Percentiles rank a stretch among this genome's conserved stretches.
Evolutionary conservation across 1,140 invertebrate genomes (phyloP).

Genomic region (Drosophila sechellia): DNA sequence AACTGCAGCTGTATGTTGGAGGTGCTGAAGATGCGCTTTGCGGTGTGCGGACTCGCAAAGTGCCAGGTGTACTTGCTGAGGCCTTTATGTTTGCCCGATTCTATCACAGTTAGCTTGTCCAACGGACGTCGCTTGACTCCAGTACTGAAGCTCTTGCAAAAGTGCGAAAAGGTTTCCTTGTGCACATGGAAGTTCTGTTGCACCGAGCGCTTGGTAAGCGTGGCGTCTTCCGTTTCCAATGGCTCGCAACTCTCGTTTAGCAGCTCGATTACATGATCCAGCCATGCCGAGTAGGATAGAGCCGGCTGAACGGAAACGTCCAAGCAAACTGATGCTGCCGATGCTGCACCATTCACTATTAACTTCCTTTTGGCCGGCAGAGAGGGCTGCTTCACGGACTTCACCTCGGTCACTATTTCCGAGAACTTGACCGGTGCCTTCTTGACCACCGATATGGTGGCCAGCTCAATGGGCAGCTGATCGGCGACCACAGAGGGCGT

Average conservation of each 20-base stretch:
- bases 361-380: conserved; percentile 65
- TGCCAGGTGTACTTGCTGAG: conserved; percentile 74
- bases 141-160: conserved; percentile 69
- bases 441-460: conserved; percentile 69
- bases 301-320: conserved; percentile 46
- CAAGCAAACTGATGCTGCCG: neutral
- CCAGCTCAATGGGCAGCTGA: conserved; percentile 66
- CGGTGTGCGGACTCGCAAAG: conserved; percentile 55
- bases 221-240: neutral
- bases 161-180: conserved; percentile 74
- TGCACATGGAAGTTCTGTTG: conserved; percentile 72
- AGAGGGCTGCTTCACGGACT: conserved; percentile 58
- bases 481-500: conserved; percentile 27
- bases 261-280: conserved; percentile 77
- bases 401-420: conserved; percentile 63
- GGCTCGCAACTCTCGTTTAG: conserved; percentile 62
- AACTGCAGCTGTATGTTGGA: conserved; percentile 62
- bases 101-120: conserved; percentile 50
- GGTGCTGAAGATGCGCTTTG: conserved; percentile 70
- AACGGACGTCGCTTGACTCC: conserved; percentile 72
- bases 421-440: conserved; percentile 60
- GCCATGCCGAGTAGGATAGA: conserved; percentile 66
- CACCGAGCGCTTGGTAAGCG: conserved; percentile 19
- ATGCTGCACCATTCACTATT: conserved; percentile 55
- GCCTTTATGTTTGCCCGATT: conserved; percentile 69